phyloP scores from a whole-genome alignment of 2,888 invertebrate species.

The Nowickia ferox region DNA sequence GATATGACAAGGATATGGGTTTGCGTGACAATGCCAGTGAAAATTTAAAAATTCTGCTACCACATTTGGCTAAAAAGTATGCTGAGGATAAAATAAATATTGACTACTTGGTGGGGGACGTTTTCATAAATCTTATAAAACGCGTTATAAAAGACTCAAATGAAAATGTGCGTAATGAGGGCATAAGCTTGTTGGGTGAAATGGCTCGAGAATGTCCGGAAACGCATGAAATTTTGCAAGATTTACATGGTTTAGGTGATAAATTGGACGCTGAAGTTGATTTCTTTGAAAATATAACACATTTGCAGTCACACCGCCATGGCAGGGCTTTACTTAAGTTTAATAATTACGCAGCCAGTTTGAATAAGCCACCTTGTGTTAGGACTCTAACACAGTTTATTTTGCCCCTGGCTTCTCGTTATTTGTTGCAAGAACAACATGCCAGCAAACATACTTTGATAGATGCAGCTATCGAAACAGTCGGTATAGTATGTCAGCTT shows the following conservation, averaged over 20 bases:
- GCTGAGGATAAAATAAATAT: conserved; percentile 85
- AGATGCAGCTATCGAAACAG: conserved; percentile 92
- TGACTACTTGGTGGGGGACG: conserved; percentile 88
- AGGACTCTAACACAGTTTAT: conserved; percentile 92
- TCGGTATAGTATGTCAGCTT: conserved; percentile 89
- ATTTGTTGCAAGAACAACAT: conserved; percentile 90
- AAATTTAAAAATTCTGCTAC: conserved; percentile 88
- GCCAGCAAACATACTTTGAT: conserved; percentile 90
- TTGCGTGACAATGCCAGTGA: conserved; percentile 90
- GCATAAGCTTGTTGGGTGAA: conserved; percentile 90
- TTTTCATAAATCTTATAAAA: conserved; percentile 89
- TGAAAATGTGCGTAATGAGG: conserved; percentile 90
- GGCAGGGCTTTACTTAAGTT: conserved; percentile 92
- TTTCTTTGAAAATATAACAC: conserved; percentile 96
- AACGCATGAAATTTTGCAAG: conserved; percentile 88
- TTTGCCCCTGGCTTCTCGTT: conserved; percentile 91
- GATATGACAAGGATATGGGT: conserved; percentile 92
- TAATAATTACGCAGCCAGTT: conserved; percentile 86
- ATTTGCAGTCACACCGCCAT: conserved; percentile 93
- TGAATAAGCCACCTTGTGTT: conserved; percentile 86
- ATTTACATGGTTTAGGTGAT: conserved; percentile 88
- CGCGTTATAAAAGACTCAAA: conserved; percentile 87
- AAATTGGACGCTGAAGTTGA: conserved; percentile 91
- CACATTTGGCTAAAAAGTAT: conserved; percentile 85
- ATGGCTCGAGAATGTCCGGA: conserved; percentile 89